A percentile compares a stretch with the other conserved stretches of the same genome.
These are phyloP conservation scores for Rhamphomyia laevipes DNA, from an alignment of 2,888 invertebrate species.

Conservation along the genomic window DNA sequence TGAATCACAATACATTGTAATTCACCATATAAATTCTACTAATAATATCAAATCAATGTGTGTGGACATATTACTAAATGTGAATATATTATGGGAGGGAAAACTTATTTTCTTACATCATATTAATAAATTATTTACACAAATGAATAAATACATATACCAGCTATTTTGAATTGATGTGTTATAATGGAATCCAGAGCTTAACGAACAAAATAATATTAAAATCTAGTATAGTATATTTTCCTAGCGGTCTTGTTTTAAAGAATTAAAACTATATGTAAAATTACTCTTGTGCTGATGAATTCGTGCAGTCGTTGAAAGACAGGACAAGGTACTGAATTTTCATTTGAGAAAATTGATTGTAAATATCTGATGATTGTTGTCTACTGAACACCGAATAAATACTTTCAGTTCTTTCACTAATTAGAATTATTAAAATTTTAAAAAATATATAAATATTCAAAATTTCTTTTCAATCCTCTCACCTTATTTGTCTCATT, in stretches of 20 bases:
- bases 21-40: too few relatives aligned
- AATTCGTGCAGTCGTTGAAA: conserved; percentile 53
- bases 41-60: too few relatives aligned
- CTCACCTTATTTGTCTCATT: conserved; percentile 60
- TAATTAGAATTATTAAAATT: conserved; percentile 30
- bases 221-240: too few relatives aligned
- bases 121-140: too few relatives aligned
- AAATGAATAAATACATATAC: too few relatives aligned
- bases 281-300: conserved; percentile 11
- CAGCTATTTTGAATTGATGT: too few relatives aligned
- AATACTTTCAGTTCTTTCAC: conserved; percentile 64
- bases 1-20: too few relatives aligned
- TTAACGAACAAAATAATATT: too few relatives aligned
- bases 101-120: too few relatives aligned
- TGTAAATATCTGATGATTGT: conserved; percentile 53
- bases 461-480: not conserved
- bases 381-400: conserved; percentile 73
- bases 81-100: too few relatives aligned
- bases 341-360: conserved; percentile 50
- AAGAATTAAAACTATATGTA: conserved; percentile 1
- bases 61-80: too few relatives aligned
- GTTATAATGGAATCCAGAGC: too few relatives aligned
- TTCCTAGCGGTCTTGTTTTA: not conserved
- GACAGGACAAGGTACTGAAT: conserved; percentile 68
- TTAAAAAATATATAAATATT: not conserved